Evolutionary conservation across 2,888 invertebrate genomes (phyloP), one percentile per base, ranked within the genome.

Genomic region (Tortricodes alternella): DNA sequence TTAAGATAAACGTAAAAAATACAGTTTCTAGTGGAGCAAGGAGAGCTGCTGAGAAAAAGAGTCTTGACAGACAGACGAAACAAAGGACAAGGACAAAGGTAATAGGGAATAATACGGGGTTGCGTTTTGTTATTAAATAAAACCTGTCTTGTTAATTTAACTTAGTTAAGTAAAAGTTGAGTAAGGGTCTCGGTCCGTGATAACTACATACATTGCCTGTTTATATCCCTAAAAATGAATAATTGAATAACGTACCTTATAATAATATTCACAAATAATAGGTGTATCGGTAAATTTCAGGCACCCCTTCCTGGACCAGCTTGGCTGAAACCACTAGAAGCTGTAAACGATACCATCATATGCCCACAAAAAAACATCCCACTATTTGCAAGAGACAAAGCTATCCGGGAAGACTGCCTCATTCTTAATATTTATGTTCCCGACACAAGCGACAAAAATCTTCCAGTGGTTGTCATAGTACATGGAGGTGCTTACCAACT

Each of bases 401-500:
- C 34, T 1, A 53, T 43, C 21, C 48, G 27, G 43, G 64, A 63
- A 24, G 39, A 58, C 34, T 58, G 57, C 27, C 16, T 56, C 5
- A 19, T 56, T 8, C 44, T 44, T 11, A 38, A 62, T 15, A 29
- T 62, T 1, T 59, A 48, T 9, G 32, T 53, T 8, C 59, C 62
- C 6, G 59, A 59, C 5, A 62, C 58, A 7, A 24, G 53, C 7
- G 51, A 46, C 8, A 61, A 19, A 0, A 53, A 59, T 16, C 44
- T 62, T 2, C 59, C 62, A 21, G 62, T 61, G 1, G 27, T 61
- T 1, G 59, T 62, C 6, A 52, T 53, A 23, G 52, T 62, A 0
- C 62, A 62, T 21, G 63, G 63, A 15, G 63, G 61, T 23, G 59
- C 50, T 18, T 63, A 52, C 23, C 55, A 59, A 37, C 6, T 55